phyloP scores from a whole-genome alignment of 2,797 vertebrate genomes.

The Neopelma chrysocephalum region DNA sequence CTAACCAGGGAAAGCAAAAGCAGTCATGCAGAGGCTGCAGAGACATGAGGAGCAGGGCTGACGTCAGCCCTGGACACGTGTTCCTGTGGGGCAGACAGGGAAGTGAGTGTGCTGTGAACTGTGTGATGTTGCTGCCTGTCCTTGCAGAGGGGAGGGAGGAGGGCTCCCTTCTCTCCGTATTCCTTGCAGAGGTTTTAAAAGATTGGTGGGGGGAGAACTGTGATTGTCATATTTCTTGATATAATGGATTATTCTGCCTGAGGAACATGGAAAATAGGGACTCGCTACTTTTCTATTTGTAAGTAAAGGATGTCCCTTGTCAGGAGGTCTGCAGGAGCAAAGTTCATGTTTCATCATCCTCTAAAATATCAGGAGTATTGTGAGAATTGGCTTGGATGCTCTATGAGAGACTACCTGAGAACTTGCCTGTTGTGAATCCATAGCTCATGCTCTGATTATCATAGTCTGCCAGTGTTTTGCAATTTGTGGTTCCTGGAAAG shows the following conservation, averaged over 20 bases:
- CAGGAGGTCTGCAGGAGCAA: not conserved
- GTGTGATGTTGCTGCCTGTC: not conserved
- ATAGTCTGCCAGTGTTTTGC: not conserved
- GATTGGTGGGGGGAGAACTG: not conserved
- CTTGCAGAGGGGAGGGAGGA: not conserved
- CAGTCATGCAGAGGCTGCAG: not conserved
- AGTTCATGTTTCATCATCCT: not conserved
- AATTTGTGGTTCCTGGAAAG: not conserved
- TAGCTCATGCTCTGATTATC: not conserved
- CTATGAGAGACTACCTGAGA: not conserved
- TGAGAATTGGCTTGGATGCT: not conserved
- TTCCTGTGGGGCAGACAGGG: not conserved
- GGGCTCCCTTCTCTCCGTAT: not conserved
- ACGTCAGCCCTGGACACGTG: not conserved
- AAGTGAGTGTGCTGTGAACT: not conserved
- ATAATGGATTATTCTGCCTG: not conserved
- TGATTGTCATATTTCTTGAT: not conserved
- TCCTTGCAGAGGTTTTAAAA: not conserved
- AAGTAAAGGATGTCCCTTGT: not conserved
- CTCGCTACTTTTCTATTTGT: fast-evolving
- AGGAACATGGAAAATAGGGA: not conserved
- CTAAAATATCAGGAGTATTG: not conserved
- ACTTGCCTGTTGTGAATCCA: not conserved
- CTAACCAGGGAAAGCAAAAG: not conserved
- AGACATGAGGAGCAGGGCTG: not conserved